A percentile compares a stretch with the other conserved stretches of the same genome.
These are phyloP conservation scores for Thecocarcelia acutangulata DNA, from an alignment of 2,888 invertebrate genomes.

Conservation along the genomic window DNA sequence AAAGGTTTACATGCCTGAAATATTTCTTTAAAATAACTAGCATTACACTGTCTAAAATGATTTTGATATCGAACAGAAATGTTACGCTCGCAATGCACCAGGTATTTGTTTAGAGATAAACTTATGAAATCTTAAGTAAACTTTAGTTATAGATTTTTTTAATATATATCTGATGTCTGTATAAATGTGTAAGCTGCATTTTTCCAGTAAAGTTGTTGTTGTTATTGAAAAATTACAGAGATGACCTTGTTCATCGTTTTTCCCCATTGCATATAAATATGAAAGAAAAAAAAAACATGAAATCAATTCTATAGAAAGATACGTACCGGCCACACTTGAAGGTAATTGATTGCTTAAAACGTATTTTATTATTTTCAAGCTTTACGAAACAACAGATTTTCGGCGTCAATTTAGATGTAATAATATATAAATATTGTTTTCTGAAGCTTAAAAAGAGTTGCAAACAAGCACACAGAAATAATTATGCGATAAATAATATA, in stretches of 20 bases:
- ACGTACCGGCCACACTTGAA: slow-evolving; percentile 54
- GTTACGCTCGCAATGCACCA: slow-evolving; percentile 42
- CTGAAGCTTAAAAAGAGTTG: slow-evolving; percentile 47
- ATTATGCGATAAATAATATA: slow-evolving; percentile 37
- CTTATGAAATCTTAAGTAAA: slow-evolving; percentile 52
- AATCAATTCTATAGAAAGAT: slow-evolving; percentile 38
- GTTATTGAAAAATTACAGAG: slow-evolving; percentile 57
- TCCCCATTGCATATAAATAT: slow-evolving; percentile 30
- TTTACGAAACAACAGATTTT: slow-evolving; percentile 54
- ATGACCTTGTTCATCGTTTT: slow-evolving; percentile 59
- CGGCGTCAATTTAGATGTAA: slow-evolving; percentile 55
- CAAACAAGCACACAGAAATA: slow-evolving; percentile 26
- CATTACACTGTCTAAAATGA: slow-evolving; percentile 34
- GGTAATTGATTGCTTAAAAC: slow-evolving; percentile 65
- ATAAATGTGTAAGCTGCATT: slow-evolving; percentile 61
- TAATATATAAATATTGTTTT: slow-evolving; percentile 36
- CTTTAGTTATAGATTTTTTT: slow-evolving; percentile 52
- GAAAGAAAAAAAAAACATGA: slow-evolving; percentile 16
- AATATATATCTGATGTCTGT: slow-evolving; percentile 26
- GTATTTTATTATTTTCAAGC: slow-evolving; percentile 61
- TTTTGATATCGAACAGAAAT: slow-evolving; percentile 39
- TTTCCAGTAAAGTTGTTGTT: slow-evolving; percentile 56
- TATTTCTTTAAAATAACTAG: slow-evolving; percentile 37
- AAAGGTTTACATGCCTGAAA: slow-evolving; percentile 58
- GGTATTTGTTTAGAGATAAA: slow-evolving; percentile 58